Conservation (phyloP, 1,140 invertebrate genomes). For the Dendrolimus kikuchii region DNA sequence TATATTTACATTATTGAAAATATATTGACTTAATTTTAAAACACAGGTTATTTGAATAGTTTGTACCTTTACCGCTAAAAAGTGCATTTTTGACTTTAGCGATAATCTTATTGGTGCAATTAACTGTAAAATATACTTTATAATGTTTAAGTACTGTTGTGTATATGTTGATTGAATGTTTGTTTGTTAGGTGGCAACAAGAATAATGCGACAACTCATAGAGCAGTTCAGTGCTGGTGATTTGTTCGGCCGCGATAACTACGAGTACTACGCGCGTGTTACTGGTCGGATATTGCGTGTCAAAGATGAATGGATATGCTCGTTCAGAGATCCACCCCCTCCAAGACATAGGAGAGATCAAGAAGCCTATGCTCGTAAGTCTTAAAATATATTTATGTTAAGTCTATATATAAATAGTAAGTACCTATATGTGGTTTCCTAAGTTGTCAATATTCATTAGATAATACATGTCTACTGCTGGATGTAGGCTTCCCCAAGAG, state of each 20-base stretch:
- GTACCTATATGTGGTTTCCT: too few relatives aligned
- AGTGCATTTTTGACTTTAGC: too few relatives aligned
- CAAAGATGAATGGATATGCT: constrained; percentile 95
- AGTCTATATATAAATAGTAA: too few relatives aligned
- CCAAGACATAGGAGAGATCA: constrained; percentile 71
- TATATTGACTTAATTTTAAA: too few relatives aligned
- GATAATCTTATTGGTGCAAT: too few relatives aligned
- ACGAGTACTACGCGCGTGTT: constrained; percentile 97
- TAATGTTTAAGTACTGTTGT: background rate
- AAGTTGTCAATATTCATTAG: too few relatives aligned
- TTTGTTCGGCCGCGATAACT: constrained; percentile 96
- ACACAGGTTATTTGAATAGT: too few relatives aligned
- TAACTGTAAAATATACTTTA: too few relatives aligned
- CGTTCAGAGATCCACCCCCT: constrained; percentile 91
- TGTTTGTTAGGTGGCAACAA: constrained; percentile 85
- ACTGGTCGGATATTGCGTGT: constrained; percentile 94
- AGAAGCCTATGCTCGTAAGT: constrained; percentile 82
- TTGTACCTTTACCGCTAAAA: too few relatives aligned
- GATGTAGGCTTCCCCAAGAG: too few relatives aligned
- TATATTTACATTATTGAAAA: too few relatives aligned
- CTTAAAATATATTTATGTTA: background rate
- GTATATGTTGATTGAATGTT: background rate
- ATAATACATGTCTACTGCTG: too few relatives aligned
- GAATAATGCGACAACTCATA: constrained; percentile 96
- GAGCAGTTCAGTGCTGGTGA: constrained; percentile 97